Evolutionary conservation across 2,113 vertebrate species (phyloP), one percentile per base, ranked within the genome.

Genomic region (Phrynosoma platyrhinos): DNA sequence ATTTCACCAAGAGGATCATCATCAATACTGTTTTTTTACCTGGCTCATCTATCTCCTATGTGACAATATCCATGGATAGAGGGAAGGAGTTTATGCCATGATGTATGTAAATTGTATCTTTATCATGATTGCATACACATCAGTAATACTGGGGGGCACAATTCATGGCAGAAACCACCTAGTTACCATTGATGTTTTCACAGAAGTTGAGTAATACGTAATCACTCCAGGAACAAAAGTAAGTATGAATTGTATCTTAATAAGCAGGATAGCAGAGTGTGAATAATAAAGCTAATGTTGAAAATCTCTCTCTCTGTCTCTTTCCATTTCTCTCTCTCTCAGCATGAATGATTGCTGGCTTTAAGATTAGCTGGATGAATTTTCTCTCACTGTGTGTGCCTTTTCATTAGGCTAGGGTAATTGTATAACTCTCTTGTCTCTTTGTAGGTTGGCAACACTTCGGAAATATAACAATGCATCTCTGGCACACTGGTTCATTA

Each of bases 371-470:
- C 27, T 83, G 76, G 25, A 87, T 83, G 52, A 90, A 93, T 84
- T 82, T 91, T 88, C 55, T 87, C 77, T 93, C 36, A 85, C 87
- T 80, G 30, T 79, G 32, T 55, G 53, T 82, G 36, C 72, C 85
- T 91, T 95, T 93, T 92, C 79, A 93, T 85, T 90, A 94, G 89
- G 91, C 72, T 9, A 66, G 84, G 36, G 58, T 83, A 92, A 91
- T 87, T 90, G 68, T 85, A 68, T 88, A 85, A 47, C 75, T 87
- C 88, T 89, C 91, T 42, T 86, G 82, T 84, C 71, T 88, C 88
- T 89, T 47, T 62, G 87, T 79, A 88, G 86, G 32, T 8, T 87
- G 85, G 85, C 81, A n/a, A 88, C 79, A 69, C 9, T 80, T 79
- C 69, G 62, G 83, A 93, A 82, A 82, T 85, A 32, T 0, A 4